phyloP scores from a whole-genome alignment of 2,113 vertebrate species.

The Murina feae region DNA sequence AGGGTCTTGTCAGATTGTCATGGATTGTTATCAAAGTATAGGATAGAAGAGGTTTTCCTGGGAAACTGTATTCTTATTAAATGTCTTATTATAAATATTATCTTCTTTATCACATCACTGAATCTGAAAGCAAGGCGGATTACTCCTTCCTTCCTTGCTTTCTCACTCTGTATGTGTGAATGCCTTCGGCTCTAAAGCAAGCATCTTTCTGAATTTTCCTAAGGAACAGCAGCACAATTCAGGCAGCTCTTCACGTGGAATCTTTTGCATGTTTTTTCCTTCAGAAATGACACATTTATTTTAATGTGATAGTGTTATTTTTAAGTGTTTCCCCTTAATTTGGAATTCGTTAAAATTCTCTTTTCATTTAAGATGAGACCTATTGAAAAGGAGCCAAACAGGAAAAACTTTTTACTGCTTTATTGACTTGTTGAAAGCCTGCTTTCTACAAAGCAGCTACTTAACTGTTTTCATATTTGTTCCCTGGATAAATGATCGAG shows the following conservation, averaged over 20 bases:
- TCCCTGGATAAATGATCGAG: background rate
- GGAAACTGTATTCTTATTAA: background rate
- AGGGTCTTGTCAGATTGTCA: background rate
- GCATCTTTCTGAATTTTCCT: constrained; percentile 41
- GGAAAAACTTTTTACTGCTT: background rate
- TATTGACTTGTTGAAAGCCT: background rate
- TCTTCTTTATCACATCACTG: background rate
- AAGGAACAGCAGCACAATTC: background rate
- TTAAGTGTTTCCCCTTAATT: background rate
- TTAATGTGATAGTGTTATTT: background rate
- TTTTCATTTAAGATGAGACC: background rate
- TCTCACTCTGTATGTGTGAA: background rate
- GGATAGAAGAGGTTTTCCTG: constrained; percentile 46
- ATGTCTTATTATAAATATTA: background rate
- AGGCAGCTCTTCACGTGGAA: background rate
- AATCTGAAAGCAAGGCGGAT: background rate
- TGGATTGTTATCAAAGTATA: background rate
- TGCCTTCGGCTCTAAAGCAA: background rate
- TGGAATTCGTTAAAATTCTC: background rate
- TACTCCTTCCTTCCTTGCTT: background rate
- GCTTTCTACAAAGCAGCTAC: background rate
- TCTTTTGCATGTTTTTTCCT: background rate
- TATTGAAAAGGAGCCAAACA: background rate
- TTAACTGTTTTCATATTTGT: background rate
- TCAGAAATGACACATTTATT: background rate